Evolutionary conservation across 2,888 invertebrate species (phyloP).

Genomic region (Halictus quadricinctus): DNA sequence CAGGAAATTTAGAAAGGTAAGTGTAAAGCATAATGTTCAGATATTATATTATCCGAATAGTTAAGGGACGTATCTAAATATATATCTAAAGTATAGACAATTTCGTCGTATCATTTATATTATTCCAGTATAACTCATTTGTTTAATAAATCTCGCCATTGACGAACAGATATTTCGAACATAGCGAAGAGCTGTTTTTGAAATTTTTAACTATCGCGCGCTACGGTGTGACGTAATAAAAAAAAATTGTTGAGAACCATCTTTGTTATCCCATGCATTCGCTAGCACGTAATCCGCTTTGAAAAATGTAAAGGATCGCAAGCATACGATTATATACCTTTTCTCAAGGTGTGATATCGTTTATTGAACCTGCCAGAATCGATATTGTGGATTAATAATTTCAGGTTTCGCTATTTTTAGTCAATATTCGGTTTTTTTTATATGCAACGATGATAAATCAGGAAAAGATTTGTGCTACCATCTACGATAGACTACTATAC

Average conservation of each 20-base stretch:
- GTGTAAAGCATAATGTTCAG: slow-evolving; percentile 19
- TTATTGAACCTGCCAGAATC: neutral
- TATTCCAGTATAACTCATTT: neutral
- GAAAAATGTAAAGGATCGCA: neutral
- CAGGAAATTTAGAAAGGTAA: slow-evolving; percentile 40
- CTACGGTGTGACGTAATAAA: slow-evolving; percentile 43
- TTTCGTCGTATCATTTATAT: neutral
- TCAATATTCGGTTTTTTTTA: neutral
- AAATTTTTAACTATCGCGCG: slow-evolving; percentile 49
- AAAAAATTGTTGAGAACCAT: slow-evolving; percentile 24
- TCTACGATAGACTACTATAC: neutral
- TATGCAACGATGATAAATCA: neutral
- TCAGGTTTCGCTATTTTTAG: neutral
- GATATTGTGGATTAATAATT: neutral
- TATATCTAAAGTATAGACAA: neutral
- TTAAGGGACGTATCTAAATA: neutral
- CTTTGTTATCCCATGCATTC: neutral
- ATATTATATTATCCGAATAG: slow-evolving; percentile 11
- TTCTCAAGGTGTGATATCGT: neutral
- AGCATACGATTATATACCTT: neutral
- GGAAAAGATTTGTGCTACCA: neutral
- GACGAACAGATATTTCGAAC: slow-evolving; percentile 9
- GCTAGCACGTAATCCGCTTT: neutral
- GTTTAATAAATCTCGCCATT: neutral
- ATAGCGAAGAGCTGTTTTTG: slow-evolving; percentile 13